Evolutionary conservation across 2,888 invertebrate species (phyloP), one percentile per base, ranked within the genome.

Genomic region (Yponomeuta malinellus): DNA sequence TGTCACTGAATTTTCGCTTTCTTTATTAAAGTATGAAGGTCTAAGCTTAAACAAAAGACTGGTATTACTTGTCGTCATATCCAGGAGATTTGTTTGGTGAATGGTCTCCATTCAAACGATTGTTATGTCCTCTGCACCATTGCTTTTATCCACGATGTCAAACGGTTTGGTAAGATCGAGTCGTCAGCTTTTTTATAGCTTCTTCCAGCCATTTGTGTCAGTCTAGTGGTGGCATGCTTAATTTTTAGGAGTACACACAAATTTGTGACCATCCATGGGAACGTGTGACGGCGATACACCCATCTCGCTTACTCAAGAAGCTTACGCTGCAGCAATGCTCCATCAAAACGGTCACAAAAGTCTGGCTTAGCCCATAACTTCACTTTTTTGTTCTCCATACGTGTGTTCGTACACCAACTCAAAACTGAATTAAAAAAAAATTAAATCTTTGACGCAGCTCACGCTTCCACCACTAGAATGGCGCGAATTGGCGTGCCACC

Each of bases 401-500:
- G 43, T 43, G 43, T 43, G 43, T 33, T 33, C 5, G 5, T 8
- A 37, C 37, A 37, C 37, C 37, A 43, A 43, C 43, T 8, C 43
- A 1, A 43, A 43, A 43, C 5, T 2, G 43, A 43, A 43, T 43
- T 8, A 59, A 59, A 2, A 12, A 59, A 15, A 15, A 59, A 15
- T 59, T 2, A 12, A 59, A 59, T 59, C 15, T 59, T 59, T 15
- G 12, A 52, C 10, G 6, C 52, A 52, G 52, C 15, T 52, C 12
- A 52, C 52, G 31, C 64, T 64, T 5, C 64, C 64, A 29, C 64
- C 64, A 23, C 31, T 64, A 29, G 64, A 67, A 43, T 87, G 85
- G 86, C 77, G 72, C 70, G 74, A 81, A 73, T 82, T 80, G 75
- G 79, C 79, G 75, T 76, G 75, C 72, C 81, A 77, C 74, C 74